These are phyloP conservation scores for Periophthalmus modestus DNA, from an alignment of 2,113 vertebrate genomes.

Conservation along the genomic window DNA sequence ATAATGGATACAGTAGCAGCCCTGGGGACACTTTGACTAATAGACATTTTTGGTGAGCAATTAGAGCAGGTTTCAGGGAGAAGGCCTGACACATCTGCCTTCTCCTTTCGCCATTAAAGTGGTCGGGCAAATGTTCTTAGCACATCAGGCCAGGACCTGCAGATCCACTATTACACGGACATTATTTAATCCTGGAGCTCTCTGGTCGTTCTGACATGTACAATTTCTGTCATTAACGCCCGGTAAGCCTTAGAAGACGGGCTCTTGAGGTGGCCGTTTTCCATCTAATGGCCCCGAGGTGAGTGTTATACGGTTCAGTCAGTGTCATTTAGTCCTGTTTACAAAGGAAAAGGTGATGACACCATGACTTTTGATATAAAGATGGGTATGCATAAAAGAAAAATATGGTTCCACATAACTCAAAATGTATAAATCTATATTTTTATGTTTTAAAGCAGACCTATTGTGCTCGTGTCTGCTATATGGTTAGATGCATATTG, in stretches of 20 bases:
- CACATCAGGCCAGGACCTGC: conserved; percentile 70
- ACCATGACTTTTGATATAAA: no score
- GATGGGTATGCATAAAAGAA: no score
- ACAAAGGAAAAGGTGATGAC: conserved; percentile 64
- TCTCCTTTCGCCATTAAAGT: conserved; percentile 65
- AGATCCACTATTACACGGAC: conserved; percentile 69
- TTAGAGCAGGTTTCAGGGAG: conserved; percentile 73
- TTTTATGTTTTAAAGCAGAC: no score
- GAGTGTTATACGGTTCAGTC: conserved; percentile 52
- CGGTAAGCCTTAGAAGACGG: conserved; percentile 64
- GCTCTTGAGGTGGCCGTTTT: conserved; percentile 64
- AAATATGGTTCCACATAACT: no score
- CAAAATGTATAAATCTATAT: no score
- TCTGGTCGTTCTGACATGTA: conserved; percentile 71
- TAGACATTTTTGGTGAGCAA: conserved; percentile 75
- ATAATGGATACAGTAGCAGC: conserved; percentile 60
- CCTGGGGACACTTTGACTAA: conserved; percentile 61
- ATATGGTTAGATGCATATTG: no score
- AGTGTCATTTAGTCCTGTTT: conserved; percentile 60
- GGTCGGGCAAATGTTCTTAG: conserved; percentile 70
- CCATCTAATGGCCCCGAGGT: conserved; percentile 70
- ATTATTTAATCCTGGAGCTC: conserved; percentile 75
- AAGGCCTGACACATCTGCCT: conserved; percentile 62
- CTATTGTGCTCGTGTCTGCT: no score
- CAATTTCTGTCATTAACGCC: conserved; percentile 72